Evolutionary conservation across 1,140 invertebrate genomes (phyloP).

Genomic region (Coelopa frigida): DNA sequence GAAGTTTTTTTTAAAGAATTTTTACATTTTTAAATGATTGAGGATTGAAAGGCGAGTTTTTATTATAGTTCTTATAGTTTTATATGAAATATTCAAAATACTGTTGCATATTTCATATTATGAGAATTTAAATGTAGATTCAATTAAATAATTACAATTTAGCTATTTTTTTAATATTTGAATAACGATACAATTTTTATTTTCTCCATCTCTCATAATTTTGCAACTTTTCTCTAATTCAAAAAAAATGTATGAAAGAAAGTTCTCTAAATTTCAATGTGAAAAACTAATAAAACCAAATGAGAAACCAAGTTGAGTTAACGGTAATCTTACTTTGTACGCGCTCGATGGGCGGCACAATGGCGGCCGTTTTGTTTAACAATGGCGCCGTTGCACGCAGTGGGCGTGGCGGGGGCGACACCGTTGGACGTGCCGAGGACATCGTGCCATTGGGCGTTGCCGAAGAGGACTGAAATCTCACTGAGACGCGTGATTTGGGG

Average conservation of each 20-base stretch:
- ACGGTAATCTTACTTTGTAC: constrained; percentile 31
- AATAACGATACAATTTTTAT: no score
- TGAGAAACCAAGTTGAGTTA: constrained; percentile 3
- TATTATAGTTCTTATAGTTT: not conserved
- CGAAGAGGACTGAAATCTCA: constrained; percentile 32
- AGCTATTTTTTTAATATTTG: no score
- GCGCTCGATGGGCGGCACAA: constrained; percentile 23
- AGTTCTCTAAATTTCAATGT: not conserved
- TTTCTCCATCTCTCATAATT: no score
- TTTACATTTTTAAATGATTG: not conserved
- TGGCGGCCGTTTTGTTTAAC: not conserved
- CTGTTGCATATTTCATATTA: not conserved
- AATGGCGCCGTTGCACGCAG: not conserved
- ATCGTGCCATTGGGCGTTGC: constrained; percentile 9
- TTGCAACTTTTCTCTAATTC: not conserved
- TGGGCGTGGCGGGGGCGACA: not conserved
- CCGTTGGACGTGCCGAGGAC: constrained; percentile 10
- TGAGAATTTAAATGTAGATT: no score
- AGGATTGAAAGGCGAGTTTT: not conserved
- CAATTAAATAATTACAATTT: no score
- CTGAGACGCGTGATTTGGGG: constrained; percentile 25
- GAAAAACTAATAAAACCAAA: constrained; percentile 4
- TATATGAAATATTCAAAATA: constrained; percentile 4
- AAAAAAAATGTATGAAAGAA: not conserved
- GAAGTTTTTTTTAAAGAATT: no score